A percentile compares a stretch with the other conserved stretches of the same genome.
Conservation (phyloP, 2,113 vertebrate species). For the Chloropsis hardwickii region DNA sequence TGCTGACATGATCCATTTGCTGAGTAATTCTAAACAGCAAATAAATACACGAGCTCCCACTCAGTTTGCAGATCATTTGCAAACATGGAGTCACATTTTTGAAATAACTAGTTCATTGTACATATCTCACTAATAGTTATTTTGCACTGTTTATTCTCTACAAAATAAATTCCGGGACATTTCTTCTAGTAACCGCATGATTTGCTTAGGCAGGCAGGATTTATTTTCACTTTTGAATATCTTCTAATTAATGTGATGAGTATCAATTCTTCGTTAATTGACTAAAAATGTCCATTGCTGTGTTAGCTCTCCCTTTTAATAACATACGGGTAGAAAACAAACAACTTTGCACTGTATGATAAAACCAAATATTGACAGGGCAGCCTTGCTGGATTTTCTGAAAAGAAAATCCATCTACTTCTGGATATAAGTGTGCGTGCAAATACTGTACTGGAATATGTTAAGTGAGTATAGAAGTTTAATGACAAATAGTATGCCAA, state of each 20-base stretch:
- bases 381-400: not conserved
- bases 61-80: not conserved
- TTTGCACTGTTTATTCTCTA: not conserved
- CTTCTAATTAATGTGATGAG: not conserved
- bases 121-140: not conserved
- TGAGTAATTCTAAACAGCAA: not conserved
- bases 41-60: not conserved
- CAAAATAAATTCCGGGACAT: not conserved
- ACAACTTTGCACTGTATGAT: not conserved
- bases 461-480: not conserved
- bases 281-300: not conserved
- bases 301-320: not conserved
- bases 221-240: not conserved
- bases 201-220: not conserved
- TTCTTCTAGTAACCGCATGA: fast-evolving
- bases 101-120: not conserved
- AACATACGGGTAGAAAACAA: not conserved
- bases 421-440: not conserved
- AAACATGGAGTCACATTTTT: not conserved
- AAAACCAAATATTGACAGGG: conserved; percentile 2
- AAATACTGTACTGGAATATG: not conserved
- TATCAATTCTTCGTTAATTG: not conserved
- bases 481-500: not conserved
- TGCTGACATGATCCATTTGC: not conserved
- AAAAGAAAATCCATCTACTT: not conserved